These are phyloP conservation scores for Chaetodon trifascialis DNA, from an alignment of 2,113 vertebrate species.

Conservation along the genomic window DNA sequence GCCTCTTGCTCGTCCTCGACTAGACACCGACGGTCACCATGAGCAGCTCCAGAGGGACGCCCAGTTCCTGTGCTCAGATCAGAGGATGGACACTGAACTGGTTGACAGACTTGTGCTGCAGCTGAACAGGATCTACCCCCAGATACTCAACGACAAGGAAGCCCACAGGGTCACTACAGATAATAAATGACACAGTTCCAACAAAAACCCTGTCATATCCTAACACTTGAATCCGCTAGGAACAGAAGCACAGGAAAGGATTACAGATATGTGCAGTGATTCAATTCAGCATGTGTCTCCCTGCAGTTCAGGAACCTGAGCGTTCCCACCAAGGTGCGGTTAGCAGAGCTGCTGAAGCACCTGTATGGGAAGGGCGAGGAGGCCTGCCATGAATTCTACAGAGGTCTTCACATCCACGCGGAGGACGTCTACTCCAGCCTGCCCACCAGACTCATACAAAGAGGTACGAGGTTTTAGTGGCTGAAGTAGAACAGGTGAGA, in stretches of 20 bases:
- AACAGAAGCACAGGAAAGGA: not conserved
- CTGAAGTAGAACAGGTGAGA: not conserved
- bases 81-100: slow-evolving; percentile 88
- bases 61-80: slow-evolving; percentile 87
- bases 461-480: slow-evolving; percentile 74
- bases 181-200: not conserved
- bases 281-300: slow-evolving; percentile 27
- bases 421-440: slow-evolving; percentile 88
- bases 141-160: slow-evolving; percentile 93
- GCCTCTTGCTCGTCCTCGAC: not conserved
- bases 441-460: slow-evolving; percentile 86
- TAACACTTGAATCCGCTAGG: not conserved
- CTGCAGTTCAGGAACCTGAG: slow-evolving; percentile 92
- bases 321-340: slow-evolving; percentile 84
- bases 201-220: not conserved
- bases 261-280: not conserved
- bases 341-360: slow-evolving; percentile 87
- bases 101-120: slow-evolving; percentile 94
- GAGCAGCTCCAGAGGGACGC: slow-evolving; percentile 89
- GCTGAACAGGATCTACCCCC: slow-evolving; percentile 94
- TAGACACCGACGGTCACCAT: slow-evolving; percentile 77
- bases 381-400: slow-evolving; percentile 95
- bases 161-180: slow-evolving; percentile 89
- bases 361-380: slow-evolving; percentile 88
- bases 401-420: slow-evolving; percentile 92